These are phyloP conservation scores for Drosophila nebulosa DNA, from an alignment of 1,140 invertebrate genomes.

Conservation along the genomic window DNA sequence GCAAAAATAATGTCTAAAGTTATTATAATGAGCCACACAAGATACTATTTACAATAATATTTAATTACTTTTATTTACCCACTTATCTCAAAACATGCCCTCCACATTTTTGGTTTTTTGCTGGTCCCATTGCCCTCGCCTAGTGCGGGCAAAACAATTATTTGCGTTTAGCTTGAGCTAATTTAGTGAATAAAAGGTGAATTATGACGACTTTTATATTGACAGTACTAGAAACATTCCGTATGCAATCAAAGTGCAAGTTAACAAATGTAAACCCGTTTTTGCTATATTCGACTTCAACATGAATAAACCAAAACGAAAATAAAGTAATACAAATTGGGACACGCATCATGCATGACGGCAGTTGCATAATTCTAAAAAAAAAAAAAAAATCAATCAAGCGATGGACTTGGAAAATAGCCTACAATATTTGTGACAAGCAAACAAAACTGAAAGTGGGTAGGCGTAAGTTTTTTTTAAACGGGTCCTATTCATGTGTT, in stretches of 20 bases:
- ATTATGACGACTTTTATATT: conserved; percentile 2
- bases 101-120: background rate
- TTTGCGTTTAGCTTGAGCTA: background rate
- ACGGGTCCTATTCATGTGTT: no score
- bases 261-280: background rate
- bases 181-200: conserved; percentile 37
- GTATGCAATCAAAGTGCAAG: conserved; percentile 28
- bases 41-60: background rate
- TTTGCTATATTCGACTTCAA: conserved; percentile 5
- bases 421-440: background rate
- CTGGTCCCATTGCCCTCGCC: background rate
- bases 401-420: background rate
- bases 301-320: background rate
- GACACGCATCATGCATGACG: conserved; percentile 21
- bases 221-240: background rate
- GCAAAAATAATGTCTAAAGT: no score
- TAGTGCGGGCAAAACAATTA: background rate
- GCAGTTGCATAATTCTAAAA: conserved; percentile 33
- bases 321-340: conserved; percentile 14
- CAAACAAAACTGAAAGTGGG: no score
- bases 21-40: no score
- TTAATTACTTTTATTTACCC: background rate
- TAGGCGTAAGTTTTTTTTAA: background rate
- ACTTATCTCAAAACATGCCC: background rate
- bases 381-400: conserved; percentile 27